A percentile compares a stretch with the other conserved stretches of the same genome.
phyloP scores from a whole-genome alignment of 1,140 invertebrate genomes.

The Lethrus apterus region DNA sequence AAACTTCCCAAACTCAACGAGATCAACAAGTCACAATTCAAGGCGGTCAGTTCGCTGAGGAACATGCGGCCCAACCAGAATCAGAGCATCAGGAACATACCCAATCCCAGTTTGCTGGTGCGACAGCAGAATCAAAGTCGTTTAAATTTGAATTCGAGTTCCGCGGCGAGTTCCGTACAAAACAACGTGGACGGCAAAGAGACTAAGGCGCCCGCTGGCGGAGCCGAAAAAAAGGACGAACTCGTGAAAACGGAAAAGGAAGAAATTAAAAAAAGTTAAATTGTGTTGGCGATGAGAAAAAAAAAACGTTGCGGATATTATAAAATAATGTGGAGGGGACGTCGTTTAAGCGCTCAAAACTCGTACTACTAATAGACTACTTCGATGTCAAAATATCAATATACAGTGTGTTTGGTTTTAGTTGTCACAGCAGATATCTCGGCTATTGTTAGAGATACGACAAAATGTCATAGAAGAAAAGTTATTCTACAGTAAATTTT shows the following conservation, averaged over 20 bases:
- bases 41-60: conserved; percentile 30
- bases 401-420: too few species aligned
- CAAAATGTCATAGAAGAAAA: too few species aligned
- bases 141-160: conserved; percentile 19
- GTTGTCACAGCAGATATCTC: too few species aligned
- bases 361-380: background rate
- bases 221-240: background rate
- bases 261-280: too few species aligned
- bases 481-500: too few species aligned
- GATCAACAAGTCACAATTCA: conserved; percentile 32
- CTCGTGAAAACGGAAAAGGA: too few species aligned
- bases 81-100: conserved; percentile 37
- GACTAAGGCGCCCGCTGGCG: background rate
- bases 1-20: conserved; percentile 36
- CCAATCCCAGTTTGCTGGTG: conserved; percentile 38
- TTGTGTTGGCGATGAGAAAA: too few species aligned
- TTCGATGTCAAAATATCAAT: too few species aligned
- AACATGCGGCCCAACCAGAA: conserved; percentile 34
- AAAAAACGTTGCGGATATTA: background rate
- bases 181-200: background rate
- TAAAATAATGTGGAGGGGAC: conserved; percentile 1
- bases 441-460: too few species aligned
- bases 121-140: conserved; percentile 35
- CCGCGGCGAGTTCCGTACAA: background rate
- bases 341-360: background rate